Conservation (phyloP, 2,888 invertebrate genomes). For the Corythucha ciliata region DNA sequence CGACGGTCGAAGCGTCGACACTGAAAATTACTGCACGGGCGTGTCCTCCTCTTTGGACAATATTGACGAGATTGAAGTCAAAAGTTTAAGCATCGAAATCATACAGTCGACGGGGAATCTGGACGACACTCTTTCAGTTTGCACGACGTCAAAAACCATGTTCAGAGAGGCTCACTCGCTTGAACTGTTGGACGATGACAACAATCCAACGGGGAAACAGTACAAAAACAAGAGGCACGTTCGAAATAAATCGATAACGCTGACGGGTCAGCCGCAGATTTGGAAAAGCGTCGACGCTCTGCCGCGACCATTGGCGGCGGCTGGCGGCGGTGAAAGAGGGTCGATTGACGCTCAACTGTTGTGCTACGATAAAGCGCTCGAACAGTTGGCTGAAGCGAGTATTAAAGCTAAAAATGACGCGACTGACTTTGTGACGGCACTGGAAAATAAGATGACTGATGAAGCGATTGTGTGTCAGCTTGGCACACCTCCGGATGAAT, state of each 20-base stretch:
- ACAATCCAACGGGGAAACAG: slow-evolving; percentile 24
- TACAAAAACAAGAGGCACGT: slow-evolving; percentile 33
- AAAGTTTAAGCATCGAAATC: slow-evolving; percentile 30
- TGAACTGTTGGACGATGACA: slow-evolving; percentile 33
- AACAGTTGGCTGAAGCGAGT: slow-evolving; percentile 36
- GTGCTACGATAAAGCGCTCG: slow-evolving; percentile 38
- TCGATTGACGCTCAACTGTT: slow-evolving; percentile 37
- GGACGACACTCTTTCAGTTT: slow-evolving; percentile 28
- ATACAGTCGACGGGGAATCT: slow-evolving; percentile 29
- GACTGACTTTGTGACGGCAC: too few species aligned
- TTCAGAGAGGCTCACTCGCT: slow-evolving; percentile 35
- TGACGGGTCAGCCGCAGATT: slow-evolving; percentile 32
- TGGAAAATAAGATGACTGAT: too few species aligned
- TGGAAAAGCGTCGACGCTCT: slow-evolving; percentile 34
- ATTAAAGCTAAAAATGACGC: slow-evolving; percentile 16
- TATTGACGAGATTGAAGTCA: slow-evolving; percentile 27
- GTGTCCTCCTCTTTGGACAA: slow-evolving; percentile 30
- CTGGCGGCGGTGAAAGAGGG: slow-evolving; percentile 27
- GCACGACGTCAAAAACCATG: slow-evolving; percentile 22
- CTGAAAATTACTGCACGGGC: slow-evolving; percentile 25
- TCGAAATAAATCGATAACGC: slow-evolving; percentile 35
- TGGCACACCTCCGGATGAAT: slow-evolving; percentile 14
- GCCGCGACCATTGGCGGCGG: slow-evolving; percentile 25
- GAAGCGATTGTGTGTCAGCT: slow-evolving; percentile 8
- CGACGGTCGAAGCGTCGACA: slow-evolving; percentile 26